phyloP scores from a whole-genome alignment of 2,113 vertebrate species.

The Zosterops japonicus region DNA sequence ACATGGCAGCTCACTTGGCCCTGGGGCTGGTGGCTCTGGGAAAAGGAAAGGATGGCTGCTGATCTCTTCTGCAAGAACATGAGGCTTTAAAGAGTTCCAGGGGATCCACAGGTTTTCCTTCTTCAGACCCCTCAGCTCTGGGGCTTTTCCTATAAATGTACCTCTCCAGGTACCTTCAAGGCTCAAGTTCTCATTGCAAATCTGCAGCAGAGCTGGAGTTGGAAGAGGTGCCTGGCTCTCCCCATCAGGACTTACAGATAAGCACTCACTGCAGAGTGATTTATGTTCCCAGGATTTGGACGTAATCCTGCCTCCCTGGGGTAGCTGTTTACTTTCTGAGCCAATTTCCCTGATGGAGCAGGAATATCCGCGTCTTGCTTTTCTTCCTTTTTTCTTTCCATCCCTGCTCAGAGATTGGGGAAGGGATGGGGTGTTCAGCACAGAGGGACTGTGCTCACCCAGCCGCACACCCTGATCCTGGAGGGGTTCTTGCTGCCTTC shows the following conservation, averaged over 20 bases:
- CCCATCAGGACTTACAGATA: neutral
- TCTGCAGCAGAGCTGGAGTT: neutral
- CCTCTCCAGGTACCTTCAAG: neutral
- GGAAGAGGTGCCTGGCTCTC: neutral
- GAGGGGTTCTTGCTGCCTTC: neutral
- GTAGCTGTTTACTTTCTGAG: neutral
- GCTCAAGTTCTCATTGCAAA: neutral
- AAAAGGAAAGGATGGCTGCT: neutral
- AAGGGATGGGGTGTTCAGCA: neutral
- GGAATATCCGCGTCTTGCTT: neutral
- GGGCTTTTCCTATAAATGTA: neutral
- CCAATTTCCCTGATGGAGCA: neutral
- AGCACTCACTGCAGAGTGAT: neutral
- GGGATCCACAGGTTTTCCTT: neutral
- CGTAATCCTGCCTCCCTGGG: neutral
- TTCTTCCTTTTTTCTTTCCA: neutral
- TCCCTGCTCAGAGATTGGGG: neutral
- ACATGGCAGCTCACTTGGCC: neutral
- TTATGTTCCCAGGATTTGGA: neutral
- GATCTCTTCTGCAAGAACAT: neutral
- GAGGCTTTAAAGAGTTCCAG: neutral
- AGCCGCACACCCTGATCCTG: neutral
- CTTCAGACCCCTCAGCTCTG: neutral
- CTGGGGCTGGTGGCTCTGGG: neutral
- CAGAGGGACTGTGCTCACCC: neutral